These are phyloP conservation scores for Dascyllus trimaculatus DNA, from an alignment of 2,113 vertebrate species.

Conservation along the genomic window DNA sequence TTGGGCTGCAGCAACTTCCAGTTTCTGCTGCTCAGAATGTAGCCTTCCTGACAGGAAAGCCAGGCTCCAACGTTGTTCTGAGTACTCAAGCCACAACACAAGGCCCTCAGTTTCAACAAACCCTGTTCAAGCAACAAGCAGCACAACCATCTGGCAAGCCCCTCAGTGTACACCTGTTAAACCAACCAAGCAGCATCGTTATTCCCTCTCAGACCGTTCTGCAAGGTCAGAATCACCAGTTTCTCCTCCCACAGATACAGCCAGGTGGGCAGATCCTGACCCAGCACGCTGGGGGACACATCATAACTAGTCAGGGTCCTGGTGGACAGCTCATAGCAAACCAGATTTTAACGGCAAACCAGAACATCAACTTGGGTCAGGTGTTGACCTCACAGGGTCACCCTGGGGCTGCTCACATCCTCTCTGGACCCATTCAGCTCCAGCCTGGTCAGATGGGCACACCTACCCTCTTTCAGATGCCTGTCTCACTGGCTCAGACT, in stretches of 20 bases:
- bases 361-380: constrained; percentile 93
- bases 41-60: constrained; percentile 92
- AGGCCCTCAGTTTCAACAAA: constrained; percentile 86
- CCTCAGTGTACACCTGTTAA: constrained; percentile 94
- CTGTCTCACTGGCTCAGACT: constrained; percentile 88
- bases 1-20: constrained; percentile 88
- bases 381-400: constrained; percentile 91
- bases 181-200: constrained; percentile 94
- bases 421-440: constrained; percentile 91
- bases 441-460: constrained; percentile 92
- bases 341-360: constrained; percentile 94
- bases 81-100: constrained; percentile 86
- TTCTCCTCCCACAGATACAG: constrained; percentile 90
- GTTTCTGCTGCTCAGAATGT: constrained; percentile 90
- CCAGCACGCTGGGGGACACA: constrained; percentile 88
- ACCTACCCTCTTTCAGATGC: constrained; percentile 94
- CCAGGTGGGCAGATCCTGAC: constrained; percentile 92
- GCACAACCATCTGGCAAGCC: constrained; percentile 89
- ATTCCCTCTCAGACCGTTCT: constrained; percentile 93
- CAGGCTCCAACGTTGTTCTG: constrained; percentile 91
- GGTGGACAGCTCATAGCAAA: constrained; percentile 92
- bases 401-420: constrained; percentile 91
- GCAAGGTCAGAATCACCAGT: constrained; percentile 93
- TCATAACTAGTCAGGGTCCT: constrained; percentile 90
- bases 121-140: constrained; percentile 88